Evolutionary conservation across 2,113 vertebrate genomes (phyloP).

Genomic region (Silurus glanis): DNA sequence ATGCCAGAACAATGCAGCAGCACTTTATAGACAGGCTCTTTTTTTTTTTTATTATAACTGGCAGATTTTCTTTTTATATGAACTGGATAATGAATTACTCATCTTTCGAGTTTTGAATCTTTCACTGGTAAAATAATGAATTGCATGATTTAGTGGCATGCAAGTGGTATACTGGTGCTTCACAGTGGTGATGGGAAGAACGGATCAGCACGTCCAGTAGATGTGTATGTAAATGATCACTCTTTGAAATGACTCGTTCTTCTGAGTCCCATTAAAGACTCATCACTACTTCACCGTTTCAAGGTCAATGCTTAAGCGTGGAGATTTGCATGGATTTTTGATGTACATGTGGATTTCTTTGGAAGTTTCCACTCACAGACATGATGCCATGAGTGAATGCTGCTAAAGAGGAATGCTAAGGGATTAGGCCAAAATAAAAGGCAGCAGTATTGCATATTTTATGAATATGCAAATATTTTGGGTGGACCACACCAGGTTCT

Average conservation of each 20-base stretch:
- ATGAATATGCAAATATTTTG: neutral
- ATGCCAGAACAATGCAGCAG: neutral
- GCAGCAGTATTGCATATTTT: neutral
- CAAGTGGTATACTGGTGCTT: neutral
- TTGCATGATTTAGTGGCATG: neutral
- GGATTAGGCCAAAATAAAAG: neutral
- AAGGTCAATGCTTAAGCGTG: neutral
- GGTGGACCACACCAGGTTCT: neutral
- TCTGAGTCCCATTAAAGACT: no score
- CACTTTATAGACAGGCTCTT: neutral
- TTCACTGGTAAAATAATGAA: neutral
- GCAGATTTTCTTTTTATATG: neutral
- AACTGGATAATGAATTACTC: neutral
- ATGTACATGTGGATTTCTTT: neutral
- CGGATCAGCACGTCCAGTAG: no score
- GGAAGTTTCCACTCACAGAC: neutral
- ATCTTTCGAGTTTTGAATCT: neutral
- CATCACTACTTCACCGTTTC: no score
- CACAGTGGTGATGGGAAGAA: neutral
- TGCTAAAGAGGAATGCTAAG: neutral
- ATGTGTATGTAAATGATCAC: no score
- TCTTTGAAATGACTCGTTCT: no score
- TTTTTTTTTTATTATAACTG: no score
- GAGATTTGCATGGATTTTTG: neutral
- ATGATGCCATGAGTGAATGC: neutral